Base-by-base conservation (phyloP, 2,888 invertebrate species). In the Trachelus troglodyta region DNA sequence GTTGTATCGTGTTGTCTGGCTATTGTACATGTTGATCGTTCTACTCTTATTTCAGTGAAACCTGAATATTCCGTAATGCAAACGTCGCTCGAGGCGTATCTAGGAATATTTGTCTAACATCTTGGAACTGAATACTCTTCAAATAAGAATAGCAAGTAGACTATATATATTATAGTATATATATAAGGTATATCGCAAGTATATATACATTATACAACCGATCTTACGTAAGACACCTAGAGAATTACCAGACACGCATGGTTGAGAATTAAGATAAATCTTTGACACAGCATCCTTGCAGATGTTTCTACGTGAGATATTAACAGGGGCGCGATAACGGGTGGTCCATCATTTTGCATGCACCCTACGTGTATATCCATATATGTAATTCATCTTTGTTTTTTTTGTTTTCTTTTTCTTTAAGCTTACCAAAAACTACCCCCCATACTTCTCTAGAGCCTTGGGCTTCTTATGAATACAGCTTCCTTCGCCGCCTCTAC, bases 401-500 rank as follows among this genome's bases (percentile, higher is more conserved):
- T 56, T 15, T 35, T 3, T 35, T 12, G 3, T 33, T 33, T 33
- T 33, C 33, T 11, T 11, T 11, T 34, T 34, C 11, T 40, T 15
- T 4, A 40, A 23, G 6, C 9, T 23, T 56, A 56, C 6, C 56
- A 56, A 56, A 56, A 56, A 56, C 23, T 56, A 56, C 6, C 23
- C 23, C 23, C 23, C 9, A 1, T 56, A 9, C 56, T 23, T 56
- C 9, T 23, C 23, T 0, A 9, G 2, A 23, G 56, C 56, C 9
- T 23, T 23, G 23, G 23, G 1, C 6, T 23, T 23, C 23, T 23
- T 56, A 56, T 9, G 56, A 23, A 23, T 23, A 56, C 35, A 56
- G 69, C 40, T 79, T 69, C 40, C 35, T 74, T 31, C 56, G 79
- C 75, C 34, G 74, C 34, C 73, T 73, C 23, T 56, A 23, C 23